Percentiles rank a stretch among this genome's conserved stretches.
Conservation (phyloP, 2,113 vertebrate species). For the Galbula dea region DNA sequence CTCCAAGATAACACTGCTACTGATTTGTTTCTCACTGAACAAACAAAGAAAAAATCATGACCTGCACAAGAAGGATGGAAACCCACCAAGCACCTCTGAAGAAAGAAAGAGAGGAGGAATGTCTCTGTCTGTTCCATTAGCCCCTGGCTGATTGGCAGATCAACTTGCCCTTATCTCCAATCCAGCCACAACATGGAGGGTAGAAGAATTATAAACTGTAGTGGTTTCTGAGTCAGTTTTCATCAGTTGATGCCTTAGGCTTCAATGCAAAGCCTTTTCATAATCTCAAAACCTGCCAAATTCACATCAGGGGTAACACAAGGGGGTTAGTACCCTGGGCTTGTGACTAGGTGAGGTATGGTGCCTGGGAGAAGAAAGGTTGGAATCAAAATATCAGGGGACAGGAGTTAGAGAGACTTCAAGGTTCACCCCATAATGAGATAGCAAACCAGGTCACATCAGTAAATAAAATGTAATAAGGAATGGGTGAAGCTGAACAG, state of each 20-base stretch:
- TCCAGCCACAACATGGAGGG: not conserved
- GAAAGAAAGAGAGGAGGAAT: not conserved
- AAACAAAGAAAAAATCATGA: conserved; percentile 18
- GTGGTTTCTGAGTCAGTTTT: not conserved
- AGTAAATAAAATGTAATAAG: not conserved
- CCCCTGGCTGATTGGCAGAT: not conserved
- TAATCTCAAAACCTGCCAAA: not conserved
- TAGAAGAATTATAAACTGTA: not conserved
- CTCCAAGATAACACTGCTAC: not conserved
- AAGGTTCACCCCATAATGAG: not conserved
- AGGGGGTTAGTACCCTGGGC: not conserved
- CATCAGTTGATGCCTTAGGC: not conserved
- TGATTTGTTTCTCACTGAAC: conserved; percentile 30
- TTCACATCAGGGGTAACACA: not conserved
- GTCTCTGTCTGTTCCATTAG: not conserved
- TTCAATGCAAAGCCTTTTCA: not conserved
- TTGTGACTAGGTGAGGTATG: not conserved
- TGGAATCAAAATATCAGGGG: not conserved
- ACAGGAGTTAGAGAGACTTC: not conserved
- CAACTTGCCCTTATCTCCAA: not conserved
- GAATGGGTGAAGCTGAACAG: not conserved
- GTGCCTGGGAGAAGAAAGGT: not conserved
- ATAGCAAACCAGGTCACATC: not conserved
- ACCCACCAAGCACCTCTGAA: not conserved
- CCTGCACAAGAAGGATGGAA: not conserved